These are phyloP conservation scores for Sminthurides bifidus DNA, from an alignment of 1,140 invertebrate species.

Conservation along the genomic window DNA sequence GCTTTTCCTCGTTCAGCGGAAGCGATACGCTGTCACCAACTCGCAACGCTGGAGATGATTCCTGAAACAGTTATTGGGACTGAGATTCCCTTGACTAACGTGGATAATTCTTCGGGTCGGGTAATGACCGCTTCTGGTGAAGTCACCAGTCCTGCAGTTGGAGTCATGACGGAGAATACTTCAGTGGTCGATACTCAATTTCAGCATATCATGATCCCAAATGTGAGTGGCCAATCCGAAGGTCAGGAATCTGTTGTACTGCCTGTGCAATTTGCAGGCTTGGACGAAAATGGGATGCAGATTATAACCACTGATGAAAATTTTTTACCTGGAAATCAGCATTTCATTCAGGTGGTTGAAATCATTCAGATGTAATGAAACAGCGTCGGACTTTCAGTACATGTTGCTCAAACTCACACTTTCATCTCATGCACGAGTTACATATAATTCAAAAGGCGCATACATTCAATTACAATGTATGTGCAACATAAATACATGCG, in stretches of 20 bases:
- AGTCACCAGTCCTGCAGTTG: too few relatives aligned
- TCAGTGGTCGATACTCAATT: too few relatives aligned
- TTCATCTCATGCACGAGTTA: too few relatives aligned
- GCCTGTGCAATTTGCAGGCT: neutral
- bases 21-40: neutral
- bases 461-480: too few relatives aligned
- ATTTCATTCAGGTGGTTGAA: neutral
- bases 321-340: neutral
- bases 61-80: too few relatives aligned
- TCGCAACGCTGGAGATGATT: too few relatives aligned
- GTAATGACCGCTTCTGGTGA: too few relatives aligned
- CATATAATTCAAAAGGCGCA: too few relatives aligned
- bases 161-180: too few relatives aligned
- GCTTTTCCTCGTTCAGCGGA: conserved; percentile 5
- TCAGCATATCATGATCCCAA: too few relatives aligned
- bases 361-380: neutral
- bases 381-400: neutral
- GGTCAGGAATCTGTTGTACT: neutral
- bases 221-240: neutral
- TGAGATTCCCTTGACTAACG: too few relatives aligned
- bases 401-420: neutral
- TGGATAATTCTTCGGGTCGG: too few relatives aligned
- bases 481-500: conserved; percentile 1
- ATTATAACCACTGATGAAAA: conserved; percentile 4
- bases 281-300: neutral